Evolutionary conservation across 2,113 vertebrate species (phyloP), one percentile per base, ranked within the genome.

Genomic region (Eolophus roseicapilla): DNA sequence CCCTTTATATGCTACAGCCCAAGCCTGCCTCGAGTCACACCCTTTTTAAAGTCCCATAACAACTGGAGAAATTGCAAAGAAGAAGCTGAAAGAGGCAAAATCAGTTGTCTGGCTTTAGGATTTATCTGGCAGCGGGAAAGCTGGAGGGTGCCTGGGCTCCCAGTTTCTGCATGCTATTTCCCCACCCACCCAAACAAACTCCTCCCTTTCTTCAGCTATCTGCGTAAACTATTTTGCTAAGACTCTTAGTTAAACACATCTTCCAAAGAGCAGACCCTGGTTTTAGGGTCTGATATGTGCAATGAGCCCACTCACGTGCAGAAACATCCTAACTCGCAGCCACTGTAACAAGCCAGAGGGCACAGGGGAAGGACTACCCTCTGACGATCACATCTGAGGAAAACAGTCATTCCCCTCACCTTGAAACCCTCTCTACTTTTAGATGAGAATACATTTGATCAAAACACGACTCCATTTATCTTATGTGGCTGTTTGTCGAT

Each of bases 401-500:
- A 90, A 91, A 86, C 82, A 92, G 90, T 65, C 86, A 13, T 81
- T 90, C 81, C 82, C 49, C 59, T 91, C 64, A 93, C 86, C 83
- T 97, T 65, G 73, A 97, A 97, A 82, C 64, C 67, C n/a, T 82
- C 90, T 92, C 79, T 93, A 55, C 90, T 71, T 60, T 86, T 84
- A 95, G 95, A 94, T 80, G 97, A 92, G 80, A 92, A 70, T 46
- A 88, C 35, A 69, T 96, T 96, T 96, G 95, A 96, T 95, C 96
- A 96, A 95, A 97, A 97, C 43, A 89, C 17, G 3, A 46, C n/a
- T 85, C 80, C 71, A 74, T 98, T 96, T 64, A 62, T 97, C 96
- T 97, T 91, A 46, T 14, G 75, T 94, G 96, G 96, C 95, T 97
- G 93, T 96, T 97, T 97, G 98, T 98, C 78, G 92, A 98, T 98